Conservation (phyloP, 1,140 invertebrate genomes). For the Lineus longissimus region DNA sequence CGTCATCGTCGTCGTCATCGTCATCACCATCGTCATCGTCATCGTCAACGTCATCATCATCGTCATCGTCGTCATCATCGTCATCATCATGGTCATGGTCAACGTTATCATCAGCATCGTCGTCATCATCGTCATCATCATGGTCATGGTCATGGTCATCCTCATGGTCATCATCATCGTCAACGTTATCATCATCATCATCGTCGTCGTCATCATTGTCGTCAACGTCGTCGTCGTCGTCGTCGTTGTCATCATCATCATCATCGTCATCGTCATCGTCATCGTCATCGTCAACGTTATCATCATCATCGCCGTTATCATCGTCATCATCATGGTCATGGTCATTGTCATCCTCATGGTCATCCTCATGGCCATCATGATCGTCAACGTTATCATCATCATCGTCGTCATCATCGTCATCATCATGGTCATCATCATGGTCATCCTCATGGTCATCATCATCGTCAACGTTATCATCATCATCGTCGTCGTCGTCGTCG, state of each 20-base stretch:
- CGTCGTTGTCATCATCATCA: background rate
- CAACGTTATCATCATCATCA: background rate
- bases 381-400: slow-evolving; percentile 7
- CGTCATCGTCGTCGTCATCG: slow-evolving; percentile 9
- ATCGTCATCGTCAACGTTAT: slow-evolving; percentile 11
- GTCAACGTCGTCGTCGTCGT: too few relatives aligned
- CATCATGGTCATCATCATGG: slow-evolving; percentile 9
- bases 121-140: background rate
- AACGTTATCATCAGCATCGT: too few relatives aligned
- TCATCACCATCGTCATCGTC: slow-evolving; percentile 10
- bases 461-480: background rate
- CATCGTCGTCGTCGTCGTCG: background rate
- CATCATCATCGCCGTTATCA: slow-evolving; percentile 13
- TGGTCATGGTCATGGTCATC: too few relatives aligned
- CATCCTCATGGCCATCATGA: too few relatives aligned
- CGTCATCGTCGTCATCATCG: background rate
- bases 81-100: too few relatives aligned
- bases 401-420: background rate
- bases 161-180: slow-evolving; percentile 1
- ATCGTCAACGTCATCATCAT: slow-evolving; percentile 5
- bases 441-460: slow-evolving; percentile 7
- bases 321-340: slow-evolving; percentile 14
- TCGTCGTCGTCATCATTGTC: too few relatives aligned
- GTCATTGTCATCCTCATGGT: too few relatives aligned
- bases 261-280: background rate